Percentiles rank a stretch among this genome's conserved stretches.
phyloP scores from a whole-genome alignment of 2,113 vertebrate genomes.

The Barnardius zonarius region DNA sequence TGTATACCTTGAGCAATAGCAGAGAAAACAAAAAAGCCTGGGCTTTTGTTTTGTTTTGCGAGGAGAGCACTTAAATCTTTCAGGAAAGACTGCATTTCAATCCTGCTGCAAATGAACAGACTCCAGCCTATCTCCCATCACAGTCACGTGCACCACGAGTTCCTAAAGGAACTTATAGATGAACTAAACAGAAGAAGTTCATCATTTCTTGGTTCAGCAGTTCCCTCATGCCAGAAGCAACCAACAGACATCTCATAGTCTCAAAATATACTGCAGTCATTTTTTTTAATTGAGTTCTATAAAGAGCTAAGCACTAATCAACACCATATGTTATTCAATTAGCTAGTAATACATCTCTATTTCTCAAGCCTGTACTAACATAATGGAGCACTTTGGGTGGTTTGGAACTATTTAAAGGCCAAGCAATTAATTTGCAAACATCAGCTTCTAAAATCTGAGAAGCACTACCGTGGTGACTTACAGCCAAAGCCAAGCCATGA shows the following conservation, averaged over 20 bases:
- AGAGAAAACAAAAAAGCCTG: conserved; percentile 11
- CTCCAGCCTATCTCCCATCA: not conserved
- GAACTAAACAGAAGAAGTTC: not conserved
- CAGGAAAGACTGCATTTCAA: conserved; percentile 7
- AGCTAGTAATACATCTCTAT: conserved; percentile 60
- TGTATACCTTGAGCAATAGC: not conserved
- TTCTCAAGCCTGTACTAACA: conserved; percentile 59
- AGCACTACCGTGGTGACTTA: not conserved
- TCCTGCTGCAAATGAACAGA: not conserved
- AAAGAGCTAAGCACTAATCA: conserved; percentile 66
- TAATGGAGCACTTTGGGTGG: conserved; percentile 51
- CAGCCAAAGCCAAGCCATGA: not conserved
- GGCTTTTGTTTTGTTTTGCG: not conserved
- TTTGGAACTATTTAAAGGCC: conserved; percentile 58
- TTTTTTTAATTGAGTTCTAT: conserved; percentile 65
- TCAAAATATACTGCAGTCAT: conserved; percentile 52
- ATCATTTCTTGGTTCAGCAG: conserved; percentile 7
- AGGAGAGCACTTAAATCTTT: conserved; percentile 15
- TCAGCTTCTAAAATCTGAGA: conserved; percentile 44
- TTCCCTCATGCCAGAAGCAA: conserved; percentile 1
- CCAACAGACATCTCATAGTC: conserved; percentile 24
- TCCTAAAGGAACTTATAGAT: not conserved
- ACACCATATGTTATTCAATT: conserved; percentile 71
- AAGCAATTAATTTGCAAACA: conserved; percentile 68
- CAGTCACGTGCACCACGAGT: not conserved